phyloP scores from a whole-genome alignment of 2,113 vertebrate species.

The Forbesichthys papilliferus region DNA sequence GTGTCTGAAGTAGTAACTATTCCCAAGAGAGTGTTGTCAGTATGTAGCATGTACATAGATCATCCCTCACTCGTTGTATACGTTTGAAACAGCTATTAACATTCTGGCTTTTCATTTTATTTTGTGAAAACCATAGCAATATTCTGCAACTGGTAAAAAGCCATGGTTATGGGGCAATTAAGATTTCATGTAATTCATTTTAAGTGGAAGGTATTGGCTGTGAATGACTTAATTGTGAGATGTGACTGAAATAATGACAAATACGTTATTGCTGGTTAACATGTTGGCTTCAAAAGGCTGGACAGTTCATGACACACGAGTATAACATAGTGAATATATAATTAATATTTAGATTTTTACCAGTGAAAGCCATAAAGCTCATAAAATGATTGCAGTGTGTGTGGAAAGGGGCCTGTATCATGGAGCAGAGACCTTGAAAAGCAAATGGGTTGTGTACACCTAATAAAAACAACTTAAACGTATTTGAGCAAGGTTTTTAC shows the following conservation, averaged over 20 bases:
- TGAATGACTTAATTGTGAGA: conserved; percentile 64
- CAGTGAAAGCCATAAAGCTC: conserved; percentile 63
- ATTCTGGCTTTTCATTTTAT: conserved; percentile 56
- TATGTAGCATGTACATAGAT: conserved; percentile 75
- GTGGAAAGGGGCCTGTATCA: conserved; percentile 27
- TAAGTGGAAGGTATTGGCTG: conserved; percentile 39
- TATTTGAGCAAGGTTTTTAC: neutral
- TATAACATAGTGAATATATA: conserved; percentile 47
- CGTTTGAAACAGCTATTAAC: conserved; percentile 71
- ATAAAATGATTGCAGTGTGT: conserved; percentile 33
- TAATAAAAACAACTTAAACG: conserved; percentile 35
- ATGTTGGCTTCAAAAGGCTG: conserved; percentile 49
- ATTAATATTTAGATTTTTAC: conserved; percentile 48
- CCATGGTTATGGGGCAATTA: conserved; percentile 51
- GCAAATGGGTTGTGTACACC: conserved; percentile 50
- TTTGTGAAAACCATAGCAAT: conserved; percentile 70
- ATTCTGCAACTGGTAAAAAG: conserved; percentile 70
- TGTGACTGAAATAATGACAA: conserved; percentile 39
- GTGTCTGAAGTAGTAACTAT: conserved; percentile 40
- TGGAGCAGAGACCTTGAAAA: conserved; percentile 48
- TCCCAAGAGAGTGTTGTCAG: conserved; percentile 56
- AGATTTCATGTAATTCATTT: conserved; percentile 45
- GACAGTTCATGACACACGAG: conserved; percentile 33
- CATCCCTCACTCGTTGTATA: conserved; percentile 62
- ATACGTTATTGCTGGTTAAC: conserved; percentile 32